Evolutionary conservation across 2,113 vertebrate species (phyloP).

Genomic region (Oreochromis tanganicae): DNA sequence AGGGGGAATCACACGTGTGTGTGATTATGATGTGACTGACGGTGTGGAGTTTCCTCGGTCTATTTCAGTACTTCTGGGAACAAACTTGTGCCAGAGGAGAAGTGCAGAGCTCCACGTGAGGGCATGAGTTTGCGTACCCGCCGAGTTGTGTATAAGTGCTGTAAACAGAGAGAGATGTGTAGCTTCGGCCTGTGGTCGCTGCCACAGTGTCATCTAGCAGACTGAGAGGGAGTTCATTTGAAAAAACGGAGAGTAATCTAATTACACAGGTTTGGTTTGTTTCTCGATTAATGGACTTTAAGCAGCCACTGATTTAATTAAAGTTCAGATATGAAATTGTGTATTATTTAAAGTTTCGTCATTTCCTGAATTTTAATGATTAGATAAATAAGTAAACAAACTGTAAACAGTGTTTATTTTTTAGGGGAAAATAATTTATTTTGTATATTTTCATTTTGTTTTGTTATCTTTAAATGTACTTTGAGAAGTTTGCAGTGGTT

Average conservation of each 20-base stretch:
- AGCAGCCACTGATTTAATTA: too few species aligned
- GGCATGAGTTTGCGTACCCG: neutral
- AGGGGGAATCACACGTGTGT: neutral
- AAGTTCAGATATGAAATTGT: neutral
- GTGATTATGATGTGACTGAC: neutral
- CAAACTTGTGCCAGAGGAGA: neutral
- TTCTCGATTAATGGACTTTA: fast-evolving
- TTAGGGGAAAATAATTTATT: neutral
- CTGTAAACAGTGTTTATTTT: neutral
- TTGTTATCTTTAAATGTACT: neutral
- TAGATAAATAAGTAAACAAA: fast-evolving
- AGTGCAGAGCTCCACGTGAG: neutral
- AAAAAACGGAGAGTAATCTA: neutral
- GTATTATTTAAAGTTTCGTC: neutral
- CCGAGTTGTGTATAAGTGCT: neutral
- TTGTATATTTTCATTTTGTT: neutral
- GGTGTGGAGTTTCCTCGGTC: conserved; percentile 55
- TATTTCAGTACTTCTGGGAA: conserved; percentile 57
- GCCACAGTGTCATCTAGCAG: neutral
- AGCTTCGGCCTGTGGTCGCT: neutral
- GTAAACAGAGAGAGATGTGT: neutral
- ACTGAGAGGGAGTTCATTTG: neutral
- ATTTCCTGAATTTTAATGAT: neutral
- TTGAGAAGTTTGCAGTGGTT: neutral
- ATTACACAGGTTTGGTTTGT: neutral